Base-by-base conservation (phyloP, 2,888 invertebrate species). In the Brachyptera putata region DNA sequence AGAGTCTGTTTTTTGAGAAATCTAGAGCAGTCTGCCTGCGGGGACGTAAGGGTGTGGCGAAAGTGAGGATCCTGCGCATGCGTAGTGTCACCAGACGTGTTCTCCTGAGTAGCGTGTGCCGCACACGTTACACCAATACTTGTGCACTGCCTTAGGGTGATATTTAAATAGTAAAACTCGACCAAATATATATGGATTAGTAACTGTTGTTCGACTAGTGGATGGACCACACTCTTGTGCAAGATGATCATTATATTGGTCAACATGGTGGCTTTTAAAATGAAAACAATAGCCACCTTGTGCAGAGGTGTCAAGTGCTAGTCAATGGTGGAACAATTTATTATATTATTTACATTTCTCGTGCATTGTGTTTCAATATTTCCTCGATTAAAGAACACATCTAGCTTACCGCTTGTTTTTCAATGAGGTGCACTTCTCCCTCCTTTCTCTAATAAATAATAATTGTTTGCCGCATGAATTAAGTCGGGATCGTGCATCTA, bases 1-100 rank as follows among this genome's bases (percentile, higher is more conserved):
- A n/a, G n/a, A n/a, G n/a, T n/a, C n/a, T n/a, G 25, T 30, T 56
- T 21, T 46, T 46, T 50, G 58, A 56, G 62, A 60, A 63, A 65
- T 64, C 60, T 61, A 65, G 65, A 65, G 56, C 65, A 64, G 24
- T 25, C 48, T 57, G 62, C 57, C 53, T 36, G 41, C 55, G 58
- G 59, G 58, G 43, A 48, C 37, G 43, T 25, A 50, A 24, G 62
- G 65, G 63, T 57, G 60, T 58, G 64, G 64, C 64, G 63, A 66
- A 63, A 66, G 65, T 62, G 62, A 58, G 61, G 62, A 21, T 43
- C 26, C 39, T 34, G 46, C 26, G 25, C 49, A 57, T 60, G 57
- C 34, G 57, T 58, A 37, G 62, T 60, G 62, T 58, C 61, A 61
- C 61, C 61, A 61, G 53, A 57, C 57, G 36, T 49, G 60, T 48